Conservation (phyloP, 2,797 vertebrate genomes). For the Masticophis lateralis region DNA sequence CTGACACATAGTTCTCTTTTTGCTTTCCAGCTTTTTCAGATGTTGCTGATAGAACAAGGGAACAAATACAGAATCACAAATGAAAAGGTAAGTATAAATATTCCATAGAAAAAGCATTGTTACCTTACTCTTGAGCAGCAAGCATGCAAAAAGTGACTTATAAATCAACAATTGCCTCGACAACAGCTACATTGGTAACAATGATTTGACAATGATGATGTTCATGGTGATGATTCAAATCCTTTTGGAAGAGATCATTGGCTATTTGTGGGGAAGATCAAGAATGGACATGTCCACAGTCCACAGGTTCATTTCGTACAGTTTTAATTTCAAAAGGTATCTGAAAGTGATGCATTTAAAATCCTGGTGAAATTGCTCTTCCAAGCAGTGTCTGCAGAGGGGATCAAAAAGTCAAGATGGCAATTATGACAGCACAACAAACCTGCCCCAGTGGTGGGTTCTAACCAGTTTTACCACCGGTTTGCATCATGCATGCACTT, state of each 20-base stretch:
- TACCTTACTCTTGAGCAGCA: background rate
- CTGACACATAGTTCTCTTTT: background rate
- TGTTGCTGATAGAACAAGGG: background rate
- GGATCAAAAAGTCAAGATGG: background rate
- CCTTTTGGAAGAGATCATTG: background rate
- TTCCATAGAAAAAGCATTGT: background rate
- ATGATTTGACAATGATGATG: background rate
- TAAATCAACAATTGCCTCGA: background rate
- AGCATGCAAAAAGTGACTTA: background rate
- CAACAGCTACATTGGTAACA: background rate
- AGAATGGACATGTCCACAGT: too few relatives aligned
- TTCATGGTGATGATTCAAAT: background rate
- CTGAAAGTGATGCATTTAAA: background rate
- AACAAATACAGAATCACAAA: background rate
- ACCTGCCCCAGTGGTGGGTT: background rate
- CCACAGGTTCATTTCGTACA: background rate
- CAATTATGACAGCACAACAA: background rate
- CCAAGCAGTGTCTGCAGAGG: background rate
- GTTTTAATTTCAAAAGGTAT: background rate
- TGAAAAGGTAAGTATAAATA: background rate
- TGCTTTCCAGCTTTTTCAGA: background rate
- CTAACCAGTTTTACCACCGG: too few relatives aligned
- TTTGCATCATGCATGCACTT: too few relatives aligned
- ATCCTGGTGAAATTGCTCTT: background rate
- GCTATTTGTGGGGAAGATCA: background rate